Conservation (phyloP, 2,797 vertebrate genomes). For the Pogoniulus pusillus region DNA sequence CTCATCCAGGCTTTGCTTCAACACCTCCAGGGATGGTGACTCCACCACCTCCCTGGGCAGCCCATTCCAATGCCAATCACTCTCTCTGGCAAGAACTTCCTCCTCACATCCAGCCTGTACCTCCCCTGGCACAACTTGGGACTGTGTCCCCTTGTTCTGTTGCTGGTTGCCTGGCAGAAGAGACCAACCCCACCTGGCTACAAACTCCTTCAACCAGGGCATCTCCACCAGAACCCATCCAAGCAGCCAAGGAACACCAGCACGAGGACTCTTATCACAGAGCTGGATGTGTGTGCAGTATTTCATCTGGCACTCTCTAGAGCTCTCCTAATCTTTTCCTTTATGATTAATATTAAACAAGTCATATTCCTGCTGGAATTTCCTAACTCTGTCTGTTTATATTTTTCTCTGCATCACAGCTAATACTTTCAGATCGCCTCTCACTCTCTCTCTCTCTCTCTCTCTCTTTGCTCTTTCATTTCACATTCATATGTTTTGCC, state of each 20-base stretch:
- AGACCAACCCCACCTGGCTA: no score
- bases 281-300: not conserved
- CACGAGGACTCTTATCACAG: not conserved
- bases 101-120: no score
- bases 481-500: slow-evolving; percentile 53
- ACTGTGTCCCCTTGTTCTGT: no score
- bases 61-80: no score
- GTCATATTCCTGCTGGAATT: slow-evolving; percentile 63
- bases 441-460: not conserved
- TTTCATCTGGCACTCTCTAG: slow-evolving; percentile 27
- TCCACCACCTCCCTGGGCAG: no score
- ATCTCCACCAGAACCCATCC: not conserved
- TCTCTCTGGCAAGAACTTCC: no score
- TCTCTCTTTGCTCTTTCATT: not conserved
- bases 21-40: no score
- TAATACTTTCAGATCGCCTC: slow-evolving; percentile 25
- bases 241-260: not conserved
- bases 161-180: no score
- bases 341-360: slow-evolving; percentile 67
- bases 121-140: no score
- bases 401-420: slow-evolving; percentile 57
- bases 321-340: slow-evolving; percentile 59
- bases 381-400: slow-evolving; percentile 59
- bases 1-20: no score
- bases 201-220: not conserved